Evolutionary conservation across 2,888 invertebrate species (phyloP).

Genomic region (Orchestes rusci): DNA sequence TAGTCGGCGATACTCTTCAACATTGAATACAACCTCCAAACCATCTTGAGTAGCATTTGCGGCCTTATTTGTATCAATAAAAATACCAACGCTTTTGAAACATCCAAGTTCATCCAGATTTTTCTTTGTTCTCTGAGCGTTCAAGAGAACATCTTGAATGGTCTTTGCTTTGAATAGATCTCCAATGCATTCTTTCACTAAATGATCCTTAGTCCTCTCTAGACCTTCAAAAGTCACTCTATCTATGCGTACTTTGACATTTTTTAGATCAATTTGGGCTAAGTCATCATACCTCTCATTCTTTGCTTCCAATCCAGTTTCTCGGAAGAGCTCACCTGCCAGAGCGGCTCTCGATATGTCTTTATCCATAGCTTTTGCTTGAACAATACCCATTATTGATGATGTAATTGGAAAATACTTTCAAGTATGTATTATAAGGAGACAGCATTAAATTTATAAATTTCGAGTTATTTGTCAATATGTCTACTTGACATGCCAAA

Average conservation of each 20-base stretch:
- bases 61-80: constrained; percentile 82
- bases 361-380: no score
- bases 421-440: no score
- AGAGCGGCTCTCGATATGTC: no score
- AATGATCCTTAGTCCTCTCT: constrained; percentile 80
- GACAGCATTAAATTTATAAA: no score
- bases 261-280: no score
- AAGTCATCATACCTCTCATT: no score
- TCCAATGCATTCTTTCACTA: constrained; percentile 69
- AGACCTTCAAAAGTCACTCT: constrained; percentile 81
- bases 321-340: no score
- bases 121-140: constrained; percentile 61
- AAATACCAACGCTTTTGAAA: constrained; percentile 78
- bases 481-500: no score
- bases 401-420: no score
- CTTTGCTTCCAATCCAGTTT: no score
- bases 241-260: constrained; percentile 84
- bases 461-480: no score
- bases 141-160: constrained; percentile 76
- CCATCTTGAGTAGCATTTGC: constrained; percentile 70
- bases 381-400: no score
- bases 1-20: constrained; percentile 73
- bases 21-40: constrained; percentile 81
- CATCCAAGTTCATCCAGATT: constrained; percentile 80
- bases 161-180: constrained; percentile 78